Percentiles rank a stretch among this genome's conserved stretches.
Evolutionary conservation across 2,797 vertebrate species (phyloP).

Genomic region (Heliangelus exortis): DNA sequence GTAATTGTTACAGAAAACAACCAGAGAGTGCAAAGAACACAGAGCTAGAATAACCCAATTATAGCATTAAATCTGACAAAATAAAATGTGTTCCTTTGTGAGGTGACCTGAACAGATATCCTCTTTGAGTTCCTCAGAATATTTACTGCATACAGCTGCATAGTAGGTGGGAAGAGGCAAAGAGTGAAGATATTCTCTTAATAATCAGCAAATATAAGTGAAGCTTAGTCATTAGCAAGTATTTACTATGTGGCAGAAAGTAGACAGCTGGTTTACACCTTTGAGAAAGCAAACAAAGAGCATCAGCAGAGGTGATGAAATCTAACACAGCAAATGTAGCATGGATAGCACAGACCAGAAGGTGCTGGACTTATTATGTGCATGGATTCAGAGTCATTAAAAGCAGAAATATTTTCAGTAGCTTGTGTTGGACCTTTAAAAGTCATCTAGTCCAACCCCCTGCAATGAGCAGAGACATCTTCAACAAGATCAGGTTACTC

Average conservation of each 20-base stretch:
- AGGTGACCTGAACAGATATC: conserved; percentile 9
- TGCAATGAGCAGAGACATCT: not conserved
- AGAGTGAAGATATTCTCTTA: not conserved
- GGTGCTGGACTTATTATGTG: not conserved
- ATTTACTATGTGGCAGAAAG: not conserved
- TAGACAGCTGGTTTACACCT: not conserved
- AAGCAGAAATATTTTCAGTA: not conserved
- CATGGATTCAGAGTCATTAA: not conserved
- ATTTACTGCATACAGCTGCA: not conserved
- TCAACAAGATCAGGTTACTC: not conserved
- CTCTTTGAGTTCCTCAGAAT: not conserved
- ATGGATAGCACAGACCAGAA: not conserved
- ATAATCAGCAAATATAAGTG: not conserved
- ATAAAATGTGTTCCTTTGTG: not conserved
- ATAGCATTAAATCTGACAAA: not conserved
- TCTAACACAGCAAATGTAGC: not conserved
- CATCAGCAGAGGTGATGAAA: not conserved
- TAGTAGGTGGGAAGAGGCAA: not conserved
- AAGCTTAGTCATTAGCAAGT: not conserved
- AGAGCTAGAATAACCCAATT: not conserved
- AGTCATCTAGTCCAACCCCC: not conserved
- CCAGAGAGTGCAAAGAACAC: not conserved
- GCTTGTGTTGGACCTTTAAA: not conserved
- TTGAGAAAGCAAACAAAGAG: not conserved
- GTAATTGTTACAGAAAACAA: conserved; percentile 21